phyloP scores from a whole-genome alignment of 1,140 invertebrate species.

The Chelonus insularis region DNA sequence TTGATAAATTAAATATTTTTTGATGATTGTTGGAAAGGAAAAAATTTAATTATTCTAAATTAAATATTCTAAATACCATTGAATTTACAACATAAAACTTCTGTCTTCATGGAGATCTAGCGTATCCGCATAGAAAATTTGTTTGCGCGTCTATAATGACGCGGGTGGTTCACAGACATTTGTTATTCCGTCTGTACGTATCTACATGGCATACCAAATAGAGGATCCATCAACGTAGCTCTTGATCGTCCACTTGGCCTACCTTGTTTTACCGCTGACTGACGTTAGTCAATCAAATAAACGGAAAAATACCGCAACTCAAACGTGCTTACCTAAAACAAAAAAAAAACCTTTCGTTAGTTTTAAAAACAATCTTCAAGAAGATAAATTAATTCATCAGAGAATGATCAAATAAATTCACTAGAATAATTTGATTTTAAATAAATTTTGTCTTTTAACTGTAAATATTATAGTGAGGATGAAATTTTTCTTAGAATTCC shows the following conservation, averaged over 20 bases:
- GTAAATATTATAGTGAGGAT: too few species aligned
- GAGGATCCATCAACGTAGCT: constrained; percentile 34
- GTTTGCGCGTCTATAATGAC: constrained; percentile 33
- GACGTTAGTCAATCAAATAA: constrained; percentile 57
- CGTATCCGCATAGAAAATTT: constrained; percentile 33
- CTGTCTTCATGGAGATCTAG: constrained; percentile 23
- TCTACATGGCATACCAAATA: constrained; percentile 59
- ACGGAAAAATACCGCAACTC: constrained; percentile 25
- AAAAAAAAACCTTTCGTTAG: too few species aligned
- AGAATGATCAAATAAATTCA: too few species aligned
- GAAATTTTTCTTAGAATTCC: too few species aligned
- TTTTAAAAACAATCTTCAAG: too few species aligned
- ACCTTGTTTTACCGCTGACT: constrained; percentile 43
- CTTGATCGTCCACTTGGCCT: constrained; percentile 25
- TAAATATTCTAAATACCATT: neutral
- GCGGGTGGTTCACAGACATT: constrained; percentile 35
- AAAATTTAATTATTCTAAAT: too few species aligned
- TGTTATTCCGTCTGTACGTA: constrained; percentile 53
- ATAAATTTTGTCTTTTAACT: too few species aligned
- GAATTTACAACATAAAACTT: neutral
- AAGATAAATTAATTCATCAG: too few species aligned
- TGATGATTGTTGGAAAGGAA: too few species aligned
- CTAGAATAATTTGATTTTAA: too few species aligned
- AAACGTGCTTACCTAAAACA: neutral
- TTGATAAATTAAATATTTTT: too few species aligned